Evolutionary conservation across 2,113 vertebrate genomes (phyloP), one percentile per base, ranked within the genome.

Genomic region (Dicentrarchus labrax): DNA sequence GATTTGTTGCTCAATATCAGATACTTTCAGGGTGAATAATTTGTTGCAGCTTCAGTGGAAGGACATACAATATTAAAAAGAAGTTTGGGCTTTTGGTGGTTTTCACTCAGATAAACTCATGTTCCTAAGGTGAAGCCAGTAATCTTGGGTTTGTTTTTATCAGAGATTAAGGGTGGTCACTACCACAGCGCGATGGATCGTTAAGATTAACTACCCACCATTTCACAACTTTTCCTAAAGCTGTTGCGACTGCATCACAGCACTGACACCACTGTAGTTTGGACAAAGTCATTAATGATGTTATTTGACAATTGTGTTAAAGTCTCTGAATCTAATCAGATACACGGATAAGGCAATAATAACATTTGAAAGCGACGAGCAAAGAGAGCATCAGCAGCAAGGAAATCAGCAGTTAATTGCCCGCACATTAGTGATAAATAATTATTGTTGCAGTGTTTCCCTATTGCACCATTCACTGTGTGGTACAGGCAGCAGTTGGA

Each of bases 361-460:
- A 66, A n/a, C 39, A 69, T 61, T 59, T 74, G 59, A 74, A 87
- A 66, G 76, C 69, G 72, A 72, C 85, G 61, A 85, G 82, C 65
- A 64, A 78, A 84, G 62, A 22, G 22, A 76, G 48, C 62, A 77
- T 79, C 66, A 4, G 80, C 60, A 57, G 60, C 65, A 45, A 30
- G 65, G 43, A 68, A 85, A 76, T 85, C 75, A 76, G 66, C 70
- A 56, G 73, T 57, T 81, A 81, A 80, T 71, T 82, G 62, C 16
- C 64, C 48, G 64, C 65, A 73, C 60, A 69, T 54, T 22, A 70
- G 59, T 43, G 68, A 72, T 76, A 71, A 61, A 75, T 80, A 66
- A 80, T 78, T 80, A 67, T 72, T 70, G 70, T 50, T 53, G 54
- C 59, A 80, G 38, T 75, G 54, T 78, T 77, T 80, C 80, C 72